These are phyloP conservation scores for Benthosema pterotum DNA, from an alignment of 2,797 vertebrate genomes.

Conservation along the genomic window DNA sequence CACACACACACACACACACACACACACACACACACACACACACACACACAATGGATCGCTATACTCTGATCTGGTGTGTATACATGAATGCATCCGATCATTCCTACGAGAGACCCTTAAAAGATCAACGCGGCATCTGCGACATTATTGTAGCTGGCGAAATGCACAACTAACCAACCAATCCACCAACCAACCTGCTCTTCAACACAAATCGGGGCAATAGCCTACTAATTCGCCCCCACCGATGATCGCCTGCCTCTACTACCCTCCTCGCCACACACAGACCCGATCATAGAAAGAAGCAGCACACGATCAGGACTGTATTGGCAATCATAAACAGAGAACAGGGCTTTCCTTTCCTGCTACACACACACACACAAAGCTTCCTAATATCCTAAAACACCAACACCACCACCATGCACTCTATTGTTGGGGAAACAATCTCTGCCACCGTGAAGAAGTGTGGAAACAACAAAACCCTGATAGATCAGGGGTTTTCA, in stretches of 20 bases:
- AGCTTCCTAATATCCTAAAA: conserved; percentile 37
- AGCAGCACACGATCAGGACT: too few relatives aligned
- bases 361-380: conserved; percentile 22
- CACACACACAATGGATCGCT: too few relatives aligned
- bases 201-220: too few relatives aligned
- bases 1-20: too few relatives aligned
- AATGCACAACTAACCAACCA: conserved; percentile 64
- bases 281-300: too few relatives aligned
- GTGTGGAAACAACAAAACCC: conserved; percentile 69
- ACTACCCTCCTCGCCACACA: conserved; percentile 5
- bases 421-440: conserved; percentile 83
- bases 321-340: conserved; percentile 34
- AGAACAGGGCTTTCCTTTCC: conserved; percentile 41
- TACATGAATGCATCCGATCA: too few relatives aligned
- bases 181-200: too few relatives aligned
- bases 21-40: too few relatives aligned
- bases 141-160: conserved; percentile 33
- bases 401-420: conserved; percentile 64
- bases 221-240: too few relatives aligned
- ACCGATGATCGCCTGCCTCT: conserved; percentile 17
- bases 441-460: conserved; percentile 79
- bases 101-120: conserved; percentile 27
- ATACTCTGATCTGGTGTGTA: too few relatives aligned
- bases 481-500: too few relatives aligned
- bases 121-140: conserved; percentile 69